Evolutionary conservation across 2,113 vertebrate genomes (phyloP).

Genomic region (Paradisaea rubra): DNA sequence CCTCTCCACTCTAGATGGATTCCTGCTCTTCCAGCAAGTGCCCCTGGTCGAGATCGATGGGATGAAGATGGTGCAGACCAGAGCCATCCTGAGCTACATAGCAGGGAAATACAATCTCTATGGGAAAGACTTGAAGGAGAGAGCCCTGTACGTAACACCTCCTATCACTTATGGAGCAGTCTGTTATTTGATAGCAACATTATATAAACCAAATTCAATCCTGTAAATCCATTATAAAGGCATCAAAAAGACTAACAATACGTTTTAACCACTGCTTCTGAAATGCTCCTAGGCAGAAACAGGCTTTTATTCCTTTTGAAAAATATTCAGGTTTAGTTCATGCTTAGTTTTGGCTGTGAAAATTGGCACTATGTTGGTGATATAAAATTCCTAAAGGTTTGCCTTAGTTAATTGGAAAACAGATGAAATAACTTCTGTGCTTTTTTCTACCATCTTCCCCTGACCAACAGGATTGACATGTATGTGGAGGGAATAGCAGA

Average conservation of each 20-base stretch:
- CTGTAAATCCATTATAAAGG: neutral
- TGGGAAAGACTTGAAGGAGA: constrained; percentile 83
- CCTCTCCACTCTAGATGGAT: constrained; percentile 53
- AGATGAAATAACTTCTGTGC: neutral
- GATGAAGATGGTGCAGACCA: constrained; percentile 86
- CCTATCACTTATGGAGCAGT: neutral
- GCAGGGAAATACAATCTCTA: constrained; percentile 87
- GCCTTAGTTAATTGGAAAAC: neutral
- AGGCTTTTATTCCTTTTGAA: neutral
- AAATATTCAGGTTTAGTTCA: neutral
- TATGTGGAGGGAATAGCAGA: constrained; percentile 81
- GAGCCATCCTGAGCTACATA: constrained; percentile 85
- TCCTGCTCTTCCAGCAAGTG: constrained; percentile 85
- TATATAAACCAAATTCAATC: neutral
- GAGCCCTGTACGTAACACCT: constrained; percentile 70
- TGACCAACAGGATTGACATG: constrained; percentile 79
- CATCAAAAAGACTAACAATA: neutral
- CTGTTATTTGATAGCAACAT: neutral
- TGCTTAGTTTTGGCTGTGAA: neutral
- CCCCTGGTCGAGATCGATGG: constrained; percentile 91
- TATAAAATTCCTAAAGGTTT: neutral
- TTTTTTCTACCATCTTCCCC: neutral
- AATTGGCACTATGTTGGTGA: neutral
- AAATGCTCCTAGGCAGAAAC: neutral
- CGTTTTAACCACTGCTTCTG: neutral